Conservation (phyloP, 1,140 invertebrate genomes). For the Caenorhabditis brenneri region DNA sequence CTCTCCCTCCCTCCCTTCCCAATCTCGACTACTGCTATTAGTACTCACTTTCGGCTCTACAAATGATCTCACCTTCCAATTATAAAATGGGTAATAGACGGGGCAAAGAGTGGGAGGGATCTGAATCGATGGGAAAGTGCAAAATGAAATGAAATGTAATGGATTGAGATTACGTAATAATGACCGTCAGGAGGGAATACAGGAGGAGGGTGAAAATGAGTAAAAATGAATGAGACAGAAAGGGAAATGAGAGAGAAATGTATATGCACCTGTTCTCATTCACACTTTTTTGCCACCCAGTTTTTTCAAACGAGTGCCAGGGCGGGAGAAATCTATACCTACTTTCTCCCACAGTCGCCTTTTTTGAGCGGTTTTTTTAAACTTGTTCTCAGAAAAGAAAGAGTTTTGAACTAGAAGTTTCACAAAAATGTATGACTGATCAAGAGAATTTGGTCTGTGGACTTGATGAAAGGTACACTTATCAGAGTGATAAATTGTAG, state of each 20-base stretch:
- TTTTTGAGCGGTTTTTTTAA: too few relatives aligned
- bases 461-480: too few relatives aligned
- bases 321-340: neutral
- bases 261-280: neutral
- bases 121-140: neutral
- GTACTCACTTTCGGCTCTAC: too few relatives aligned
- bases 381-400: neutral
- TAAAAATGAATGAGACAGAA: neutral
- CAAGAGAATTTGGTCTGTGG: too few relatives aligned
- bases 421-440: too few relatives aligned
- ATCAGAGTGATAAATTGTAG: too few relatives aligned
- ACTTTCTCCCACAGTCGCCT: conserved; percentile 5
- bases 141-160: too few relatives aligned
- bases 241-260: neutral
- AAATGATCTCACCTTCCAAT: conserved; percentile 7
- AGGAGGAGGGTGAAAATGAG: neutral
- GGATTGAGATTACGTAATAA: too few relatives aligned
- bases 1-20: neutral
- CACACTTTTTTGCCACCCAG: conserved; percentile 24
- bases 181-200: neutral
- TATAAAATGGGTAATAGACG: neutral
- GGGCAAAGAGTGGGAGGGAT: neutral
- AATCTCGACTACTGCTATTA: too few relatives aligned
- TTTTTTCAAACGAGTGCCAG: neutral
- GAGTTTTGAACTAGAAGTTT: too few relatives aligned